phyloP scores from a whole-genome alignment of 2,888 invertebrate species.

The Nudaria mundana region DNA sequence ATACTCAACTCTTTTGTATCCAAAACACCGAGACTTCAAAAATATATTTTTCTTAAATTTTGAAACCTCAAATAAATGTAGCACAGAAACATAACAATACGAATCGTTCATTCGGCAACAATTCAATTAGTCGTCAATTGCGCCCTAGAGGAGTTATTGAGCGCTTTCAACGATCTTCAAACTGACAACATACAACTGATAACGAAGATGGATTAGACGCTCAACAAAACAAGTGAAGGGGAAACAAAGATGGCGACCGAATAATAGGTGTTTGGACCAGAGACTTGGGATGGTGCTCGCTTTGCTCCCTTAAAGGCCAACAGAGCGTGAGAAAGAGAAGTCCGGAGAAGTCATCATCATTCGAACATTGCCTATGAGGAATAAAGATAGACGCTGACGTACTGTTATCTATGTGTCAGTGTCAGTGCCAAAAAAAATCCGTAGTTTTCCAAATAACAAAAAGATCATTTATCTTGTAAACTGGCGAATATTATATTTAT shows the following conservation, averaged over 20 bases:
- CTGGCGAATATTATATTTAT: too few species aligned
- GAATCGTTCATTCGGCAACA: conserved; percentile 39
- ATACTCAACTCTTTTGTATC: conserved; percentile 5
- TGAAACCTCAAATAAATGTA: conserved; percentile 9
- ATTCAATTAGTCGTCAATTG: conserved; percentile 51
- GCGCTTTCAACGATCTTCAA: conserved; percentile 31
- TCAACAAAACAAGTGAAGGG: conserved; percentile 35
- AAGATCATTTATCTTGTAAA: too few species aligned
- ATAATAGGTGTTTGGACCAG: conserved; percentile 17
- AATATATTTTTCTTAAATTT: conserved; percentile 8
- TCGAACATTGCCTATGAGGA: too few species aligned
- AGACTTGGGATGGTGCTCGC: too few species aligned
- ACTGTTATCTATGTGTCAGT: too few species aligned
- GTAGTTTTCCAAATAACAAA: too few species aligned
- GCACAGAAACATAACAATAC: conserved; percentile 20
- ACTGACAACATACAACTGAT: conserved; percentile 43
- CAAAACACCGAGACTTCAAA: conserved; percentile 2
- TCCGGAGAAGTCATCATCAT: too few species aligned
- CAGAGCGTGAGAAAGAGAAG: too few species aligned
- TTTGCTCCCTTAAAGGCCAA: too few species aligned
- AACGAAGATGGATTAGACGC: conserved; percentile 59
- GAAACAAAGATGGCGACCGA: conserved; percentile 27
- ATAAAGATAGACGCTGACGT: too few species aligned
- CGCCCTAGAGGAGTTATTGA: conserved; percentile 24
- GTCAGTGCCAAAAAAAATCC: too few species aligned